phyloP scores from a whole-genome alignment of 2,113 vertebrate genomes.

The Corynorhinus townsendii region DNA sequence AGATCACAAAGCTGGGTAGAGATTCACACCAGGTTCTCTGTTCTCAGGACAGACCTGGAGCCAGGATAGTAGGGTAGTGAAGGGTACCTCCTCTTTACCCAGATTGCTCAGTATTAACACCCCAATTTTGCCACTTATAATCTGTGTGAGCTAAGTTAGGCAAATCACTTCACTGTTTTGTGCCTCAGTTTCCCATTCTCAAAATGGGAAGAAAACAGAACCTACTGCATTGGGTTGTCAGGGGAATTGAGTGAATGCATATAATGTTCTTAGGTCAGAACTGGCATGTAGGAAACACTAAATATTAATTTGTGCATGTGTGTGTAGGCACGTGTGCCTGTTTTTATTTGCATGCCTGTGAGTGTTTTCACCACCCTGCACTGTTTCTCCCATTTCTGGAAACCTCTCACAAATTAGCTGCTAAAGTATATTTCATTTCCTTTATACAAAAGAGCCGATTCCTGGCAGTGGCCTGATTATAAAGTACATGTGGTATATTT shows the following conservation, averaged over 20 bases:
- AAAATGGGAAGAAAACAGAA: neutral
- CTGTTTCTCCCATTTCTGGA: neutral
- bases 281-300: neutral
- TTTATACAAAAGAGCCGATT: slow-evolving; percentile 10
- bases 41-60: neutral
- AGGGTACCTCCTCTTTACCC: neutral
- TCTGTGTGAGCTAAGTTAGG: neutral
- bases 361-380: neutral
- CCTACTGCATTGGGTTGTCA: neutral
- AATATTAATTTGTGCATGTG: neutral
- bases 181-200: neutral
- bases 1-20: neutral
- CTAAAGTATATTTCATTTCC: neutral
- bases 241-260: neutral
- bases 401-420: neutral
- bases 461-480: neutral
- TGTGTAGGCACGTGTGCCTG: neutral
- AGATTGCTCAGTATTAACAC: neutral
- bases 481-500: neutral
- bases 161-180: neutral
- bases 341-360: neutral
- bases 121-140: neutral
- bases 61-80: neutral
- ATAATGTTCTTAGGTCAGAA: neutral
- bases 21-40: neutral